Base-by-base conservation (phyloP, 2,888 invertebrate species). In the Pantelozetes paolii region DNA sequence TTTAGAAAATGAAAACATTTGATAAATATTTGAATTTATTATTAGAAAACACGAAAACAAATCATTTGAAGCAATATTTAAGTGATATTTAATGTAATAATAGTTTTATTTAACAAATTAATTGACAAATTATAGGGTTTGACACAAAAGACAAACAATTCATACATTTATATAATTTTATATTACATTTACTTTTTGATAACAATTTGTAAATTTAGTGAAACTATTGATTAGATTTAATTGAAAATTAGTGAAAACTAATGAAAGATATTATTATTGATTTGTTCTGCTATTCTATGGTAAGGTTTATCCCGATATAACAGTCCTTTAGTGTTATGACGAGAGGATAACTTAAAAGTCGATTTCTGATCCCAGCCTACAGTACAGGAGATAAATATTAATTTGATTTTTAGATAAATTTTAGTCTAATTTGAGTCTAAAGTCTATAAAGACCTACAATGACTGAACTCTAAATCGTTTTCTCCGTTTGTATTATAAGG, bases 401-500 rank as follows among this genome's bases (percentile, higher is more conserved):
- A 59, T 30, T 32, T 18, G 3, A 62, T 62, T 30, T 62, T 62
- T 62, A 62, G 62, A 23, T 54, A 54, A 23, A 23, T 20, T 54
- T 23, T 20, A 3, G 23, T 54, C 23, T 23, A 23, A 5, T 54
- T 18, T 62, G 13, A 32, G 18, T 62, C 28, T 59, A 20, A 59
- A 30, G 28, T 28, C 62, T 62, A 67, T n/a, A 57, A 57, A 67
- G n/a, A 67, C 67, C 67, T 67, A 67, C 67, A 67, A 20, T 36
- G 40, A 36, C 67, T 67, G 18, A 67, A 40, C 5, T 67, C 67
- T 67, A 23, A 18, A 23, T 67, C 40, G 32, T 67, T 67, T 42
- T 67, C 67, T 23, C 67, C 67, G 67, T 67, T 67, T 40, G 40
- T 67, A 67, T 67, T 67, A 42, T 67, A 67, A 67, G 67, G 67